Percentiles rank a stretch among this genome's conserved stretches.
Conservation (phyloP, 2,113 vertebrate genomes). For the Amblyornis subalaris region DNA sequence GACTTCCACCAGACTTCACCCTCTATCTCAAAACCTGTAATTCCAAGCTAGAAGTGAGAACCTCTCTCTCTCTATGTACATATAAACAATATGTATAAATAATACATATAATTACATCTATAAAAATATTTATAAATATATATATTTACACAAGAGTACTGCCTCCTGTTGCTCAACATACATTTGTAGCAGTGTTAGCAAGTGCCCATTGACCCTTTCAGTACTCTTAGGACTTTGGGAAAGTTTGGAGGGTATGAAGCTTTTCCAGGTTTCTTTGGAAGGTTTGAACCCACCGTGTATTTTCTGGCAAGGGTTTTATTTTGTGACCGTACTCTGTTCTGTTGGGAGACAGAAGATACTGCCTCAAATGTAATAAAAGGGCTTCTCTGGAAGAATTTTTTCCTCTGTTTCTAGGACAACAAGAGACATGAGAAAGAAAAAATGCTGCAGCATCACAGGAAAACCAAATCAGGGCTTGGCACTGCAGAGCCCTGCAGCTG, state of each 20-base stretch:
- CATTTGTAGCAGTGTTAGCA: neutral
- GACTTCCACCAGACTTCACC: neutral
- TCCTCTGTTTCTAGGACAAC: slow-evolving; percentile 64
- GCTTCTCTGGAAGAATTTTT: slow-evolving; percentile 7
- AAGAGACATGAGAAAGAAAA: slow-evolving; percentile 24
- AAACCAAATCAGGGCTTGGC: neutral
- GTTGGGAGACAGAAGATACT: neutral
- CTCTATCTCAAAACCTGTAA: neutral
- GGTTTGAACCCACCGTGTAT: neutral
- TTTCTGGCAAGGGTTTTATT: neutral
- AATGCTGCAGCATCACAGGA: neutral
- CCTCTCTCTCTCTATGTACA: neutral
- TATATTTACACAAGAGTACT: neutral
- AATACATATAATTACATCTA: neutral
- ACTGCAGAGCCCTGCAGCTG: neutral
- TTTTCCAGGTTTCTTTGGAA: neutral
- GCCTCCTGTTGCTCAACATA: neutral
- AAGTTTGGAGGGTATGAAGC: neutral
- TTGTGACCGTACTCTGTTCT: neutral
- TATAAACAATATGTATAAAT: neutral
- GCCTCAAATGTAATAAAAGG: slow-evolving; percentile 9
- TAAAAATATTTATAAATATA: neutral
- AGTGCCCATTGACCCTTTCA: neutral
- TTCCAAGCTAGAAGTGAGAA: neutral
- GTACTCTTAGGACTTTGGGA: neutral